Evolutionary conservation across 2,797 vertebrate species (phyloP), one percentile per base, ranked within the genome.

Genomic region (Myotis planiceps): DNA sequence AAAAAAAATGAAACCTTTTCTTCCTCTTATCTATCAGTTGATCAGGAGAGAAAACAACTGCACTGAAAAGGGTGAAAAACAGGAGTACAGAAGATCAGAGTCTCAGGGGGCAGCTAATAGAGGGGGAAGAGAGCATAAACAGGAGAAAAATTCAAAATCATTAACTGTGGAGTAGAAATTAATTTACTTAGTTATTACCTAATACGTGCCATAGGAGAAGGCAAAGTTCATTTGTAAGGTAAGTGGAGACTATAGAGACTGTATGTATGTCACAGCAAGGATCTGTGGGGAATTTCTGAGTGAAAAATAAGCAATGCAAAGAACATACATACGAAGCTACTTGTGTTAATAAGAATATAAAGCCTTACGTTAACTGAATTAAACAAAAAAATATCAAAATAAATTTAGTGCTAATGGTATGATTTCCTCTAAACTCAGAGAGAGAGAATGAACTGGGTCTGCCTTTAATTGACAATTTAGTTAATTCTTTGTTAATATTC

Each of bases 211-310:
- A 2, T 51, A 6, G 13, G 34, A 45, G 10, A 83, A 68, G 18
- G 27, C 92, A 47, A 58, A 19, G 21, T 9, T 69, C 19, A 51
- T 58, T 53, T 37, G 34, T 25, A 72, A n/a, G 37, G n/a, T 14
- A 63, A 49, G 10, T 2, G 14, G 5, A 15, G 5, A 34, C 49
- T 12, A 2, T 16, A 23, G n/a, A 42, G 7, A 9, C 37, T 45
- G 1, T 0, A 0, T 14, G 6, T 1, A 16, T 1, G 0, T 45
- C 34, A 47, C 3, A 27, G 8, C 19, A 63, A 79, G n/a, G 4
- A 25, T 19, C 0, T 27, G 6, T 25, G 55, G 63, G 15, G 18
- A 9, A 7, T 79, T 51, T 79, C 34, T 69, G 13, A 2, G 19
- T 42, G 2, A n/a, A 88, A 92, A 42, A 60, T 19, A 84, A 76